Base-by-base conservation (phyloP, 2,797 vertebrate species). In the Leuciscus waleckii region DNA sequence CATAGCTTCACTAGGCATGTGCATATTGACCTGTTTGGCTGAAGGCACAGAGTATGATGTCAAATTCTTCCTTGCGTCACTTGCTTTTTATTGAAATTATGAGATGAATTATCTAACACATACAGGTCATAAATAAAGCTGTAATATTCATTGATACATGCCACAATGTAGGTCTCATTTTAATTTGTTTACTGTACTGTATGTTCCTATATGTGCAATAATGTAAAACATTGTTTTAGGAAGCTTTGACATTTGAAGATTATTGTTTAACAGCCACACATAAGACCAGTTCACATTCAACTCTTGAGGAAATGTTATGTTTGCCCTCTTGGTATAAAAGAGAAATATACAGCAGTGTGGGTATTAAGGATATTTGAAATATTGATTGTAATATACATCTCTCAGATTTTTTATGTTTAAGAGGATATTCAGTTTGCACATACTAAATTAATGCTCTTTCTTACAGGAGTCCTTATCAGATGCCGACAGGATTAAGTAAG, bases 401-500 rank as follows among this genome's bases (percentile, higher is more conserved):
- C 3, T 54, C n/a, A 46, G 23, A 43, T 56, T 61, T 56, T 75
- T 75, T 19, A 63, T 65, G 32, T 65, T 23, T 80, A 51, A 41
- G 23, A 21, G 1, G 3, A 43, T 19, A n/a, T 58, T 79, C 13
- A 68, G 61, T 86, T 26, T 74, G 19, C 32, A 35, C 26, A 67
- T n/a, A 37, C 51, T 86, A 69, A 76, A 81, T 70, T 0, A 32
- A 68, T 86, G 63, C 70, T 83, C 91, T 92, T 88, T 93, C 90
- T 90, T 93, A 80, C 93, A 99, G 98, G 97, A 97, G 58, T 89
- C 93, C 5, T 88, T 96, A 91, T 96, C 97, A 17, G 98, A 98
- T 79, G 93, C 96, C 0, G 97, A 98, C 92, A 94, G 95, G 91
- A 97, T 99, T 95, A 98, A 95, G 98, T 99, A 93, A 97, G 97